Percentiles rank a stretch among this genome's conserved stretches.
Evolutionary conservation across 2,797 vertebrate species (phyloP).

Genomic region (Salmo trutta): DNA sequence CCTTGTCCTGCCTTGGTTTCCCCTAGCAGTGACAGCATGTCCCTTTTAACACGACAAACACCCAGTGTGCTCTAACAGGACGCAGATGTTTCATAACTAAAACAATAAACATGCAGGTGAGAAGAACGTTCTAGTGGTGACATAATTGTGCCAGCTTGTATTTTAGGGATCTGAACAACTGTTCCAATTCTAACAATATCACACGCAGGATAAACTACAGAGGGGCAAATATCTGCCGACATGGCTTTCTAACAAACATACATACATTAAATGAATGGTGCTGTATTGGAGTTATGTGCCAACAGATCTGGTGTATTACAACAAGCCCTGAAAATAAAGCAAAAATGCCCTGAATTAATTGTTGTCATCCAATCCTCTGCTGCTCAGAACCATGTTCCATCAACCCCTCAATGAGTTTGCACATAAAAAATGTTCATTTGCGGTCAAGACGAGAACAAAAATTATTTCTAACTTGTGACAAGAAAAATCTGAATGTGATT

Average conservation of each 20-base stretch:
- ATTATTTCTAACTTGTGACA: slow-evolving; percentile 87
- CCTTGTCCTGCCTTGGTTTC: slow-evolving; percentile 52
- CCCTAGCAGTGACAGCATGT: slow-evolving; percentile 68
- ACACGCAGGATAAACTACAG: slow-evolving; percentile 26
- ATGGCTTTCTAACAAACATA: slow-evolving; percentile 34
- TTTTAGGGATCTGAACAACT: slow-evolving; percentile 25
- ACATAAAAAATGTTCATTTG: slow-evolving; percentile 62
- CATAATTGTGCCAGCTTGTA: slow-evolving; percentile 37
- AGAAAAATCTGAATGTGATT: slow-evolving; percentile 91
- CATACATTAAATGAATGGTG: slow-evolving; percentile 40
- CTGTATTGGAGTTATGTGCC: slow-evolving; percentile 40
- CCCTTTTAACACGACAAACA: slow-evolving; percentile 58
- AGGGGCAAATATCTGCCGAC: slow-evolving; percentile 24
- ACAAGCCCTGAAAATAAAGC: slow-evolving; percentile 29
- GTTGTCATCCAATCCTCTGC: slow-evolving; percentile 33
- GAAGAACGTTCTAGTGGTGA: slow-evolving; percentile 26
- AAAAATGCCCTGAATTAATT: slow-evolving; percentile 28
- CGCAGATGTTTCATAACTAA: slow-evolving; percentile 69
- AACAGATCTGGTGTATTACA: slow-evolving; percentile 47
- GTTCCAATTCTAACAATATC: slow-evolving; percentile 36
- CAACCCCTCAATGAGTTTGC: slow-evolving; percentile 40
- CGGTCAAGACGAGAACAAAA: slow-evolving; percentile 52
- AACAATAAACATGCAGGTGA: slow-evolving; percentile 62
- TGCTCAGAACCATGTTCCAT: slow-evolving; percentile 27
- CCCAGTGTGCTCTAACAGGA: slow-evolving; percentile 64